Conservation (phyloP, 1,140 invertebrate species). For the Hetaerina americana region DNA sequence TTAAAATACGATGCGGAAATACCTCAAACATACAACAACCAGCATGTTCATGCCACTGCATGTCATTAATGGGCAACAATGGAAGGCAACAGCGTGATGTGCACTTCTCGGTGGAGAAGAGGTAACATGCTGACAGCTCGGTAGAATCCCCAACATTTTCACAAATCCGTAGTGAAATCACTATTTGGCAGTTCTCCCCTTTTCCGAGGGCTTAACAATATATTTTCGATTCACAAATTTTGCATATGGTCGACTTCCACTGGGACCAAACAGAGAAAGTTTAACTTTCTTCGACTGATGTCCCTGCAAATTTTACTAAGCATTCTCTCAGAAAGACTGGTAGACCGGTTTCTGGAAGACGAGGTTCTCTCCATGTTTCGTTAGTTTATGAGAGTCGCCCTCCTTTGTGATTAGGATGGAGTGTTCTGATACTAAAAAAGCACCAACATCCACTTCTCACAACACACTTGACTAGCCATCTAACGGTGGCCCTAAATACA, state of each 20-base stretch:
- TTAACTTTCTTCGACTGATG: too few relatives aligned
- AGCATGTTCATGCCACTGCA: background rate
- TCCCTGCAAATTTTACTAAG: too few relatives aligned
- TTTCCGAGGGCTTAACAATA: background rate
- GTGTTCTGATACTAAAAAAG: background rate
- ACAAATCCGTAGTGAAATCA: background rate
- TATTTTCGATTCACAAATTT: background rate
- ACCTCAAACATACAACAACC: background rate
- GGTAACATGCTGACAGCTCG: background rate
- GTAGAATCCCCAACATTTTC: background rate
- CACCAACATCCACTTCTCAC: background rate
- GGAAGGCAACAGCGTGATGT: background rate
- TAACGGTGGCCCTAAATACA: slow-evolving; percentile 87
- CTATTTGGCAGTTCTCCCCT: background rate
- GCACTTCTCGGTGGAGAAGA: background rate
- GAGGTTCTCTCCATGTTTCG: background rate
- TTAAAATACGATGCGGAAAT: background rate
- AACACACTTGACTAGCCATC: slow-evolving; percentile 55
- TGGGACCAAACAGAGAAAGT: too few relatives aligned
- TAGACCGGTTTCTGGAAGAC: background rate
- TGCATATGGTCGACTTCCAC: background rate
- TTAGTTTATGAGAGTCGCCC: background rate
- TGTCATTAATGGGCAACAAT: background rate
- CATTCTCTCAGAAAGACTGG: background rate
- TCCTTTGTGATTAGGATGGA: background rate